A percentile compares a stretch with the other conserved stretches of the same genome.
phyloP scores from a whole-genome alignment of 2,113 vertebrate species.

The Aspiorhynchus laticeps region DNA sequence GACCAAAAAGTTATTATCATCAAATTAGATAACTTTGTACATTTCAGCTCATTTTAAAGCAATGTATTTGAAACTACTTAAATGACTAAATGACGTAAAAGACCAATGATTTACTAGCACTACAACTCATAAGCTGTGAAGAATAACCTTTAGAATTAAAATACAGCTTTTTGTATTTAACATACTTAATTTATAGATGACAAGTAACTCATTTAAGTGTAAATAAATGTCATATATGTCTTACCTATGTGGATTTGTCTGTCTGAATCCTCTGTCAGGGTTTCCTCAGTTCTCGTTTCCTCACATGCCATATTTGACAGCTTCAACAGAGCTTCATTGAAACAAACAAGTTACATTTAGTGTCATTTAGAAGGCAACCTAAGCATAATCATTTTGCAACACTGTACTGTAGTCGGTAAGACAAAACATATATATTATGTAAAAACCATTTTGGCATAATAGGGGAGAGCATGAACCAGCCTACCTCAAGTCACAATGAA shows the following conservation, averaged over 20 bases:
- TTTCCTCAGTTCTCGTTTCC: conserved; percentile 5
- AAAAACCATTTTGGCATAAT: not conserved
- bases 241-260: conserved; percentile 38
- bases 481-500: not conserved
- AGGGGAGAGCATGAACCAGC: not conserved
- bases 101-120: not conserved
- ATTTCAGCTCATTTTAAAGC: not conserved
- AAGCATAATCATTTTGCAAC: not conserved
- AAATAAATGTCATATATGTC: not conserved
- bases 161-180: not conserved
- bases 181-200: not conserved
- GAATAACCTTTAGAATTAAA: not conserved
- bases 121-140: not conserved
- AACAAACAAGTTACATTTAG: not conserved
- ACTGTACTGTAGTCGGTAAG: not conserved
- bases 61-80: not conserved
- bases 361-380: not conserved
- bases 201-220: not conserved
- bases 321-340: not conserved
- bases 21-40: not conserved
- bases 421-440: not conserved
- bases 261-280: not conserved
- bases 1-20: not conserved
- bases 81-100: not conserved
- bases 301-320: conserved; percentile 40